These are phyloP conservation scores for Tenthredo mesomela DNA, from an alignment of 2,888 invertebrate species.

Conservation along the genomic window DNA sequence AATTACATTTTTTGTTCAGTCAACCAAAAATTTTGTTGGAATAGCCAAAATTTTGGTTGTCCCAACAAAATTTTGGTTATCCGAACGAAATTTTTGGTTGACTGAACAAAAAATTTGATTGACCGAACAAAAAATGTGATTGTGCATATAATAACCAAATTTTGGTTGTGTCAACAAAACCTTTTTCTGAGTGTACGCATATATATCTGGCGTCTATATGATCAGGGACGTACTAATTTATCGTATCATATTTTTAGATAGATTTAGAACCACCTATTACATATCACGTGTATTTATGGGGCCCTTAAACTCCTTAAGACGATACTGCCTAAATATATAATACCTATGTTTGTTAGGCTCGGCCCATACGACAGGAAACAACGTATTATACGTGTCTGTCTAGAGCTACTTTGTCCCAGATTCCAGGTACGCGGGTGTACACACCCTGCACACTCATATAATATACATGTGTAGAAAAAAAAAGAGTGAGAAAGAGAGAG, in stretches of 20 bases:
- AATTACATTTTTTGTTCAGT: too few relatives aligned
- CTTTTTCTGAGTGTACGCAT: too few relatives aligned
- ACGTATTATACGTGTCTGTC: constrained; percentile 4
- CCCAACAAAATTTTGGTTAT: too few relatives aligned
- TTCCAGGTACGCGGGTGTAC: constrained; percentile 28
- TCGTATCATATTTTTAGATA: not conserved
- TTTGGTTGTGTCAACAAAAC: too few relatives aligned
- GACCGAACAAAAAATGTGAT: too few relatives aligned
- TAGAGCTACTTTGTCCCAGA: constrained; percentile 40
- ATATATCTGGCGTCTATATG: not conserved
- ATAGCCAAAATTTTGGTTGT: too few relatives aligned
- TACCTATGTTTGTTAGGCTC: constrained; percentile 11
- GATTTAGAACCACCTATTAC: not conserved
- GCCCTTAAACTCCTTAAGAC: not conserved
- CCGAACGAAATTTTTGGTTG: too few relatives aligned
- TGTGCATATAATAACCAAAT: too few relatives aligned
- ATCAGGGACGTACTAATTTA: not conserved
- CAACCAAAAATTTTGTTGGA: too few relatives aligned
- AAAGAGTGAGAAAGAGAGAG: too few relatives aligned
- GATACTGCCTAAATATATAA: not conserved
- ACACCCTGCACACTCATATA: not conserved
- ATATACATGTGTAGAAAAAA: too few relatives aligned
- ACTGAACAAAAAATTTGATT: too few relatives aligned
- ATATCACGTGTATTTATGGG: not conserved
- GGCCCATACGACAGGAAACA: constrained; percentile 6